These are phyloP conservation scores for Eumerus sabulonum DNA, from an alignment of 2,888 invertebrate genomes.

Conservation along the genomic window DNA sequence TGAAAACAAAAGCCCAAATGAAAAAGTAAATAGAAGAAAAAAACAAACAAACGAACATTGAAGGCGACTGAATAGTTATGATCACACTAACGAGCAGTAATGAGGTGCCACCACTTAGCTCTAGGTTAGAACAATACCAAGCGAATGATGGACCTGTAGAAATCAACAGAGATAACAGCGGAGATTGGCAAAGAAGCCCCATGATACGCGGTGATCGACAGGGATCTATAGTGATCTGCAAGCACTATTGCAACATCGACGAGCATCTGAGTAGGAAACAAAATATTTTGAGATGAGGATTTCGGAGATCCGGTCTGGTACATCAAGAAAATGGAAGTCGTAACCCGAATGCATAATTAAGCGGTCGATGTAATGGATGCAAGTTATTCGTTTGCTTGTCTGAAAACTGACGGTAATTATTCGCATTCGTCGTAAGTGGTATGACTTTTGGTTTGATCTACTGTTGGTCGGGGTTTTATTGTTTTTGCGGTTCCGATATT, in stretches of 20 bases:
- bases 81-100: constrained; percentile 39
- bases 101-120: constrained; percentile 30
- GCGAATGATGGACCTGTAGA: not conserved
- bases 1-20: no score
- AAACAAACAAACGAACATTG: constrained; percentile 29
- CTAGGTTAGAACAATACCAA: constrained; percentile 15
- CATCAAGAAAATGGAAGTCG: constrained; percentile 35
- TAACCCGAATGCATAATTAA: constrained; percentile 61
- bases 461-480: constrained; percentile 21
- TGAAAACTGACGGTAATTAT: constrained; percentile 22
- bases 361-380: constrained; percentile 3
- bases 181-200: no score
- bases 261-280: constrained; percentile 56
- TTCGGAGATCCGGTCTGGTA: constrained; percentile 31
- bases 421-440: constrained; percentile 21
- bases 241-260: not conserved
- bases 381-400: constrained; percentile 34
- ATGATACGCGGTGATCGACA: no score
- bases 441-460: constrained; percentile 38
- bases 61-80: constrained; percentile 42
- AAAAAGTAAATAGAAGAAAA: constrained; percentile 3
- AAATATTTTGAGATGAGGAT: constrained; percentile 36
- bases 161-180: no score
- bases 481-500: constrained; percentile 49
- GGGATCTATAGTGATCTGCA: not conserved